Evolutionary conservation across 2,888 invertebrate genomes (phyloP), one percentile per base, ranked within the genome.

Genomic region (Endotricha flammealis): DNA sequence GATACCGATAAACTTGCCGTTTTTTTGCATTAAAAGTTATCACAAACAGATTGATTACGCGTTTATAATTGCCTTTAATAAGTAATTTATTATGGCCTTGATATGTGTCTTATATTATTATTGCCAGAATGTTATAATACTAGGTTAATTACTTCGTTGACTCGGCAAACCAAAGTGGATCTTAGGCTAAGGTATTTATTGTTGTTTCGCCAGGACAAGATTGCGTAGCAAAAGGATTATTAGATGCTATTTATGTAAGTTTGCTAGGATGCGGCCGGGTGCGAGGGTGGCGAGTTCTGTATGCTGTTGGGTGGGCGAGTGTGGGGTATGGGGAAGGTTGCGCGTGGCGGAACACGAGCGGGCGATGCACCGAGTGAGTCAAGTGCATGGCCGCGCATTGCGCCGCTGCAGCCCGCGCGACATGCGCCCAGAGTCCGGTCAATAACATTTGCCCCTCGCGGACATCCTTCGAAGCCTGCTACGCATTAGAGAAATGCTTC

Each of bases 301-400:
- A 38, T 39, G 38, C 42, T 32, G 43, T 27, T 37, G 32, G 44
- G 44, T 38, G 47, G 54, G 41, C 52, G 47, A 58, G 48, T 46
- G 47, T 44, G 50, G 45, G 46, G 49, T 41, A 38, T 39, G 41
- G 46, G 41, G 48, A 40, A 37, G 61, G 90, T 42, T 53, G 60
- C 55, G 56, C 60, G 62, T 63, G 70, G 42, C 51, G 38, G 39
- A 44, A 48, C 61, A 47, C 63, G 58, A 50, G 65, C 72, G 79
- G 76, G 51, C 78, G 73, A 79, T 80, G 81, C 82, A 81, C 80
- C 69, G 68, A 43, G 60, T 64, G 66, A 81, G 85, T 76, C 78
- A 81, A 79, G 80, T 87, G 81, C 78, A 87, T 50, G 79, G 82
- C 72, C 71, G 74, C 45, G 34, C 55, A 63, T 62, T 73, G 76